These are phyloP conservation scores for Scaptomyza parva DNA, from an alignment of 2,888 invertebrate genomes.

Conservation along the genomic window DNA sequence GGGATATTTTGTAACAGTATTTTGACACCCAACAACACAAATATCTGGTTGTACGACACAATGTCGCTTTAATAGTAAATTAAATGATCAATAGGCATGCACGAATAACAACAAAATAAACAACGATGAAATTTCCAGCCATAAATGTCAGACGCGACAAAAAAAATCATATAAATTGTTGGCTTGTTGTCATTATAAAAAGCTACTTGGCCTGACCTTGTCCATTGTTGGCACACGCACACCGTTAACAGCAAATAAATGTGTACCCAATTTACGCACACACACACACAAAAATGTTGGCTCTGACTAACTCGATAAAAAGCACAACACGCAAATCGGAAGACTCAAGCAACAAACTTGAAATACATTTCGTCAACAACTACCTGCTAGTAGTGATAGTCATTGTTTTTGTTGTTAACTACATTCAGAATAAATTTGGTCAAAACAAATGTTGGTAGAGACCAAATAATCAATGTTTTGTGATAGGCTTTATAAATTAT, in stretches of 20 bases:
- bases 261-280: conserved; percentile 66
- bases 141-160: conserved; percentile 68
- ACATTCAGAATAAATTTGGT: conserved; percentile 60
- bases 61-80: conserved; percentile 68
- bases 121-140: conserved; percentile 45
- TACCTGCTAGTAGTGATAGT: conserved; percentile 27
- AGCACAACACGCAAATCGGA: conserved; percentile 66
- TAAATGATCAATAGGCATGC: conserved; percentile 67
- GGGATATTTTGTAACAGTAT: conserved; percentile 31
- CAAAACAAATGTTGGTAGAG: conserved; percentile 21
- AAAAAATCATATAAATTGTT: conserved; percentile 44
- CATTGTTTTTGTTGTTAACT: conserved; percentile 34
- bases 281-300: conserved; percentile 39
- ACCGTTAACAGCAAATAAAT: conserved; percentile 38
- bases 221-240: conserved; percentile 70
- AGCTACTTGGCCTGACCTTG: conserved; percentile 75
- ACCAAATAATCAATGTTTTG: conserved; percentile 59
- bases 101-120: conserved; percentile 39
- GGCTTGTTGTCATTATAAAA: conserved; percentile 72
- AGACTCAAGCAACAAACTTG: conserved; percentile 79
- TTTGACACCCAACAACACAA: conserved; percentile 24
- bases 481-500: conserved; percentile 44
- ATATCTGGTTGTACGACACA: conserved; percentile 19
- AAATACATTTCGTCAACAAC: conserved; percentile 69
- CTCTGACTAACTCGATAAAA: conserved; percentile 68